Base-by-base conservation (phyloP, 2,888 invertebrate species). In the Nineta flava region DNA sequence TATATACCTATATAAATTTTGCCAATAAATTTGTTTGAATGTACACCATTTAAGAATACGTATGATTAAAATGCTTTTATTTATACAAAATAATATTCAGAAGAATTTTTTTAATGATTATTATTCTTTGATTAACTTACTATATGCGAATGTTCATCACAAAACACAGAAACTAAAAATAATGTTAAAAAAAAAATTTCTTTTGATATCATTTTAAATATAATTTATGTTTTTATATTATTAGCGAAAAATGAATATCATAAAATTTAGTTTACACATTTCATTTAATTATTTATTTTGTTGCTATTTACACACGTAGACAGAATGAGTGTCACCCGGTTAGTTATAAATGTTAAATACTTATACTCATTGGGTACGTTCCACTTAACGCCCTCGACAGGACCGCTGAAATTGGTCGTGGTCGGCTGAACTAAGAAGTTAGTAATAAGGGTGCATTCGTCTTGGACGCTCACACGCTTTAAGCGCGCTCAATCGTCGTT, bases 91-190 rank as follows among this genome's bases (percentile, higher is more conserved):
- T 19, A 19, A 19, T 4, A 19, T 19, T 4, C 19, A 26, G 7
- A 26, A 26, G 2, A 26, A 26, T 26, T 26, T 26, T 5, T 2
- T 26, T 26, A 26, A 26, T 26, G 26, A 26, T 26, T 26, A 7
- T n/a, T n/a, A 26, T 26, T 26, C 26, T 26, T 26, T 26, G 26
- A 26, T 9, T 52, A 60, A 76, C 81, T 79, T 69, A 84, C 84
- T 62, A 76, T 68, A 66, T 87, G 87, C 67, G 76, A 79, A 66
- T 87, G 87, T 69, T 87, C 87, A 65, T 87, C 87, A 72, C 60
- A 75, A 69, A 57, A 74, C 73, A 59, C 70, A 77, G 52, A 48
- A 38, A 12, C 45, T 46, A 52, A 49, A 32, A 45, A 15, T 10
- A 49, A 35, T 42, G 44, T n/a, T 17, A 49, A 38, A 32, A 45